phyloP scores from a whole-genome alignment of 2,888 invertebrate species.

The Temnothorax unifasciatus region DNA sequence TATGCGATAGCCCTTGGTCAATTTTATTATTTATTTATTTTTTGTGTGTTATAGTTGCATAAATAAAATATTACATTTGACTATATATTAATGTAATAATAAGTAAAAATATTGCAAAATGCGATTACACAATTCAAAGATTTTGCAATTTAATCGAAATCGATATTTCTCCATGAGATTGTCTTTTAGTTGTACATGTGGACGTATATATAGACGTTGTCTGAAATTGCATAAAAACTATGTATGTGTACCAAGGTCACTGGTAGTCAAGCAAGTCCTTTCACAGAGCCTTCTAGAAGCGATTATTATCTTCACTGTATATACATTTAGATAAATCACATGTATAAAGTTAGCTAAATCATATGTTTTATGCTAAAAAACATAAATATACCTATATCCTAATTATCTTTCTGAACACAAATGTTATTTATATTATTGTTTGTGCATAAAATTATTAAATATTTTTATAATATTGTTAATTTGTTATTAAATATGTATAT shows the following conservation, averaged over 20 bases:
- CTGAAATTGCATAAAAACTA: slow-evolving; percentile 35
- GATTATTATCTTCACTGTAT: not conserved
- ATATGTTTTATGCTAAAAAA: slow-evolving; percentile 3
- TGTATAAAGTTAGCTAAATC: not conserved
- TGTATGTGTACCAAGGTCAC: slow-evolving; percentile 67
- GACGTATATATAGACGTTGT: not conserved
- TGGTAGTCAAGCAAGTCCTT: slow-evolving; percentile 63
- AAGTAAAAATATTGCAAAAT: slow-evolving; percentile 9
- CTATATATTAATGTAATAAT: not conserved
- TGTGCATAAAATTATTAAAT: slow-evolving; percentile 16
- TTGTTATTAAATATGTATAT: not conserved
- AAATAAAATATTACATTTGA: not conserved
- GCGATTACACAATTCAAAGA: not conserved
- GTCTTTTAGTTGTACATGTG: not conserved
- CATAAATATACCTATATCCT: slow-evolving; percentile 8
- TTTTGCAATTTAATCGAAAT: not conserved
- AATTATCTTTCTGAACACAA: slow-evolving; percentile 4
- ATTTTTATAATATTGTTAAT: not conserved
- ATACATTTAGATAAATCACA: not conserved
- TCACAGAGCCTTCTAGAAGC: slow-evolving; percentile 45
- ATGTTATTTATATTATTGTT: not conserved
- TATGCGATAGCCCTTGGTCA: not conserved
- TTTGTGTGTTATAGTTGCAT: not conserved
- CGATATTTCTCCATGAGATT: not conserved
- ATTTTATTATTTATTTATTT: not conserved